Conservation (phyloP, 2,797 vertebrate genomes). For the Carduelis carduelis region DNA sequence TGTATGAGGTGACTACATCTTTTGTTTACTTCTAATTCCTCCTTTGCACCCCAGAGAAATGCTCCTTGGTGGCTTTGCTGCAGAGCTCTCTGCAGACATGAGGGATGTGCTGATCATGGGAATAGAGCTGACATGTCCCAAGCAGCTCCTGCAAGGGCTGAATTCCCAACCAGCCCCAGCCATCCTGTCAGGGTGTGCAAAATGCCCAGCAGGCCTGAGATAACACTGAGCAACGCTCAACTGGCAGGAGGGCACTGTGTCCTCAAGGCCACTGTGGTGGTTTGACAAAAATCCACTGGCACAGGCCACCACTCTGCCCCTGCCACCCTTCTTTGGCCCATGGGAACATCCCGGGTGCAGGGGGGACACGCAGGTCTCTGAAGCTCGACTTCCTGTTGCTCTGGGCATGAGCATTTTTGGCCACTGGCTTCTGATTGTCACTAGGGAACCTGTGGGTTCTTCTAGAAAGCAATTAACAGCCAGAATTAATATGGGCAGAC, state of each 20-base stretch:
- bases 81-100: neutral
- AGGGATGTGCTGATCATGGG: neutral
- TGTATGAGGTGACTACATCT: neutral
- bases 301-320: neutral
- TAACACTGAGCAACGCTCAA: fast-evolving
- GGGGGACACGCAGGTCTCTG: neutral
- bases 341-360: neutral
- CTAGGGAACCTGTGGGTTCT: neutral
- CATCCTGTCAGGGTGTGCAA: fast-evolving
- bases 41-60: constrained; percentile 1
- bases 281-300: neutral
- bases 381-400: neutral
- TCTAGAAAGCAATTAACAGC: constrained; percentile 36
- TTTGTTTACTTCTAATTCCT: constrained; percentile 8
- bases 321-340: neutral
- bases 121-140: neutral
- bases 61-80: neutral
- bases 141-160: neutral
- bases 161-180: neutral
- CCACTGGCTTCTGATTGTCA: neutral
- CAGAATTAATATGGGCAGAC: constrained; percentile 24
- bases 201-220: neutral
- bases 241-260: neutral
- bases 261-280: neutral
- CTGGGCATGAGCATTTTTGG: neutral